phyloP scores from a whole-genome alignment of 2,113 vertebrate genomes.

The Prolemur simus region DNA sequence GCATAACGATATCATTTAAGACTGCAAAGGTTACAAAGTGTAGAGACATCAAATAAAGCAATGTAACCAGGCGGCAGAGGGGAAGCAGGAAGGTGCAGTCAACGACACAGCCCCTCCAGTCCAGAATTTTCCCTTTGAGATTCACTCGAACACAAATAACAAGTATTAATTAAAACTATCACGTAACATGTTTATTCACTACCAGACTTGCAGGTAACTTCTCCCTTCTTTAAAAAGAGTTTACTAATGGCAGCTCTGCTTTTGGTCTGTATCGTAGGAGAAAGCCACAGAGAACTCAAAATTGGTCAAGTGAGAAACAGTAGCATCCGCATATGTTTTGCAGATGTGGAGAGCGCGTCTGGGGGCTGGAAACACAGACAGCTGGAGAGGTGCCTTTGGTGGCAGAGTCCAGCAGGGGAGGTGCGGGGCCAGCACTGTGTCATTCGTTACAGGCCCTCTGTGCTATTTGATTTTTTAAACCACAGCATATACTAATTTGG shows the following conservation, averaged over 20 bases:
- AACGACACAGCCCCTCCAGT: not conserved
- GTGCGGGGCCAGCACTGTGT: rapidly evolving
- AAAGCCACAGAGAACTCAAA: not conserved
- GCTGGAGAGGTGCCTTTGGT: not conserved
- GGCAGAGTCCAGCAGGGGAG: not conserved
- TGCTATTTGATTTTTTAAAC: not conserved
- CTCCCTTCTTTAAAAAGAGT: not conserved
- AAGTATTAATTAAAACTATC: not conserved
- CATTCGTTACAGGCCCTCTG: not conserved
- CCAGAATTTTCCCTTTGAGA: not conserved
- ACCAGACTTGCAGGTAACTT: not conserved
- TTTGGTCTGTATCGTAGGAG: not conserved
- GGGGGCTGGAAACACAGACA: not conserved
- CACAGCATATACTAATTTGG: not conserved
- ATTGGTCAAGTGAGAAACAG: not conserved
- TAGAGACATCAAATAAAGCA: not conserved
- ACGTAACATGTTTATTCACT: not conserved
- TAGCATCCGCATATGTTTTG: too few relatives aligned
- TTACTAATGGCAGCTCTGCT: not conserved
- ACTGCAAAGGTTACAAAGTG: not conserved
- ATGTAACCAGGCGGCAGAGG: not conserved
- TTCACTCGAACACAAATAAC: not conserved
- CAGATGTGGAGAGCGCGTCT: not conserved
- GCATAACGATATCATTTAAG: not conserved
- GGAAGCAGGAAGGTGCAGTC: not conserved